phyloP scores from a whole-genome alignment of 2,888 invertebrate species.

The Terebella lapidaria region DNA sequence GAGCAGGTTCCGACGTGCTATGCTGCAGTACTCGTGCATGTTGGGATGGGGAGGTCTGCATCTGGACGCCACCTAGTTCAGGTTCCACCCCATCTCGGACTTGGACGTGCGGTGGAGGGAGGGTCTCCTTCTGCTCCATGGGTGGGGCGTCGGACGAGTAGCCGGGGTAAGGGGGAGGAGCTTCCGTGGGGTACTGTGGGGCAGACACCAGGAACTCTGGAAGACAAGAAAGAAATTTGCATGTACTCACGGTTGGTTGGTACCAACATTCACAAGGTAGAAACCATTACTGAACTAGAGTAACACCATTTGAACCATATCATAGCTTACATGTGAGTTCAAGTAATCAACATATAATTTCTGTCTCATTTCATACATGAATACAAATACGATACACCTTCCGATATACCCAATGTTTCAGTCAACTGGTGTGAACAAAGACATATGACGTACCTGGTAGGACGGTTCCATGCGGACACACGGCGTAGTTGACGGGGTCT shows the following conservation, averaged over 20 bases:
- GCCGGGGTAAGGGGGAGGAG: slow-evolving; percentile 1
- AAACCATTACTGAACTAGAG: no score
- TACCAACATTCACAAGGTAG: no score
- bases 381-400: neutral
- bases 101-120: neutral
- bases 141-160: neutral
- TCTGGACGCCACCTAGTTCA: no score
- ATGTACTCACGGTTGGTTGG: neutral
- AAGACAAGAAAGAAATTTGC: neutral
- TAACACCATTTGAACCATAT: no score
- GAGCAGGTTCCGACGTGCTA: no score
- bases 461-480: neutral
- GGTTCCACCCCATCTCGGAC: no score
- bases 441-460: neutral
- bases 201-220: neutral
- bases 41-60: neutral
- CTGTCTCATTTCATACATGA: no score
- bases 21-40: neutral
- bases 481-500: neutral
- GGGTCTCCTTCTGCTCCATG: neutral
- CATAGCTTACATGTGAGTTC: no score
- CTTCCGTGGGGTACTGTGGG: neutral
- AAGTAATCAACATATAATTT: no score
- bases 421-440: neutral
- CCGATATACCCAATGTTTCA: no score